phyloP scores from a whole-genome alignment of 1,140 invertebrate genomes.

The Drosophila chauvacae region DNA sequence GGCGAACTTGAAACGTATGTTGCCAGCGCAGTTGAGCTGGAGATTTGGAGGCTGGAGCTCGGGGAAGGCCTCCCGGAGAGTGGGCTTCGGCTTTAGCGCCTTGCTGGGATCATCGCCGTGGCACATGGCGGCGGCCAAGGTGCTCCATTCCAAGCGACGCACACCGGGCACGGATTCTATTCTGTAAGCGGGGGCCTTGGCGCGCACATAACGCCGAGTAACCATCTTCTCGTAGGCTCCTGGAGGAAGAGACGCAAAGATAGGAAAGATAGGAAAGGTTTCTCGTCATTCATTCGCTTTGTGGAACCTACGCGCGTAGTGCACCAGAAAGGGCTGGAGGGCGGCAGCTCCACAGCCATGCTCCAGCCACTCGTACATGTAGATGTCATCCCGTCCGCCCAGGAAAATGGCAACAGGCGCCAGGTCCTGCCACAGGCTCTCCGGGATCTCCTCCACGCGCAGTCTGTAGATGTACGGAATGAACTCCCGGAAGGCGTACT shows the following conservation, averaged over 20 bases:
- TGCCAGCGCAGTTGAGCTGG: constrained; percentile 67
- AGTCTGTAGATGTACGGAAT: constrained; percentile 80
- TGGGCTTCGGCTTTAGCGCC: constrained; percentile 72
- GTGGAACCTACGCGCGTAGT: constrained; percentile 58
- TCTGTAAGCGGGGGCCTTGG: constrained; percentile 47
- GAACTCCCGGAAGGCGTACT: constrained; percentile 82
- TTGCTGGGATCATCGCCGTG: constrained; percentile 80
- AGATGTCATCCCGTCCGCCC: constrained; percentile 71
- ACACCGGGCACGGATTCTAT: constrained; percentile 68
- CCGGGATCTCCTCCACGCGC: constrained; percentile 56
- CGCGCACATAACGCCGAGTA: constrained; percentile 27
- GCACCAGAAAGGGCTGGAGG: constrained; percentile 74
- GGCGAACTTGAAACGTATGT: constrained; percentile 80
- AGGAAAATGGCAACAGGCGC: constrained; percentile 71
- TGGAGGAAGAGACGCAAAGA: constrained; percentile 3
- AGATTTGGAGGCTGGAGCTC: constrained; percentile 69
- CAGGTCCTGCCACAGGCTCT: constrained; percentile 67
- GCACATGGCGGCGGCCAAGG: constrained; percentile 81
- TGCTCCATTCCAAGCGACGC: constrained; percentile 78
- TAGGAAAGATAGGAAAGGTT: neutral
- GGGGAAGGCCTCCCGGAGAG: constrained; percentile 64
- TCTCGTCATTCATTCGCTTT: accelerated
- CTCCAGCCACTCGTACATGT: constrained; percentile 81
- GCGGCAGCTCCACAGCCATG: constrained; percentile 68
- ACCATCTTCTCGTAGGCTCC: constrained; percentile 54